These are phyloP conservation scores for Tringa solitaria DNA, from an alignment of 2,113 vertebrate species.

Conservation along the genomic window DNA sequence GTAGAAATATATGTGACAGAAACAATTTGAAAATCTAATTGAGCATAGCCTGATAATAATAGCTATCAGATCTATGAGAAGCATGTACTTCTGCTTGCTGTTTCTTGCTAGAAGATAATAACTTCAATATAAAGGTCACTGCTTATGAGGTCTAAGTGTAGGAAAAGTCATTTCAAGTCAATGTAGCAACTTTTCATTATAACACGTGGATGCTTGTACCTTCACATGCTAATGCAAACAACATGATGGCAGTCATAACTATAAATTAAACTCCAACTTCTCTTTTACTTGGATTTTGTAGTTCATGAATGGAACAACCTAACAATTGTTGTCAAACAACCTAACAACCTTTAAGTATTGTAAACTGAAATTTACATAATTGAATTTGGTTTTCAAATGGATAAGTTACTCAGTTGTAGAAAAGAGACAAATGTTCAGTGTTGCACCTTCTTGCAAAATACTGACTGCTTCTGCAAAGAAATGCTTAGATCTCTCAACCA, in stretches of 20 bases:
- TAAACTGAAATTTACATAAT: neutral
- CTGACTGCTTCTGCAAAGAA: neutral
- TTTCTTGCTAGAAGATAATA: neutral
- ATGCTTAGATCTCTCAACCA: neutral
- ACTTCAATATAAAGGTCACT: neutral
- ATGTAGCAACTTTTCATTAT: neutral
- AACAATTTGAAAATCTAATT: neutral
- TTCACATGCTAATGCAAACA: neutral
- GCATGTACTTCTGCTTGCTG: neutral
- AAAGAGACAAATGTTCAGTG: neutral
- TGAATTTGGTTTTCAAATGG: neutral
- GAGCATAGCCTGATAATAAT: neutral
- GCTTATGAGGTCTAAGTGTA: neutral
- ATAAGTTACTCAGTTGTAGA: neutral
- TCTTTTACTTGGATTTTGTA: neutral
- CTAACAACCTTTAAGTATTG: neutral
- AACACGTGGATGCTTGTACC: neutral
- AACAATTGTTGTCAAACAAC: too few relatives aligned
- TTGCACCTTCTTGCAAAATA: neutral
- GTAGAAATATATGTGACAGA: neutral
- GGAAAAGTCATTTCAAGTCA: neutral
- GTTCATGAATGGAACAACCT: neutral
- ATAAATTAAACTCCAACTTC: neutral
- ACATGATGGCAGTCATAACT: rapidly evolving
- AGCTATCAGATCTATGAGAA: neutral